These are phyloP conservation scores for Orestias chungarensis DNA, from an alignment of 2,797 vertebrate genomes.

Conservation along the genomic window DNA sequence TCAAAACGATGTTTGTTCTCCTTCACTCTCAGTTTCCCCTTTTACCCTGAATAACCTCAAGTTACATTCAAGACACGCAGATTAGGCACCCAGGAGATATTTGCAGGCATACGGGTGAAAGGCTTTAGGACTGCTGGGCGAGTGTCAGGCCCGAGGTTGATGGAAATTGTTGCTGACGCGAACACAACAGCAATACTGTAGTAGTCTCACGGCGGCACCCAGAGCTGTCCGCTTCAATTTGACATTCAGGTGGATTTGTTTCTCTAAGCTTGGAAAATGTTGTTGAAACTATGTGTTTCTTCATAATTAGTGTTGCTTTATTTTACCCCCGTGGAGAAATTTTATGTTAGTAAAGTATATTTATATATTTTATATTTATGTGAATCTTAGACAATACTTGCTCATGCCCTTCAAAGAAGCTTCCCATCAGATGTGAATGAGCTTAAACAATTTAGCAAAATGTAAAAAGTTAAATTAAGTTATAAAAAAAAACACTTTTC, in stretches of 20 bases:
- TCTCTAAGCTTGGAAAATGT: constrained; percentile 30
- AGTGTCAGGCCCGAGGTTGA: constrained; percentile 19
- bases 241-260: constrained; percentile 39
- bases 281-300: constrained; percentile 39
- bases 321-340: constrained; percentile 26
- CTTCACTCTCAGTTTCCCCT: constrained; percentile 27
- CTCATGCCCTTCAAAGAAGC: too few relatives aligned
- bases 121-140: constrained; percentile 13
- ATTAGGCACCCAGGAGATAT: constrained; percentile 15
- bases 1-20: constrained; percentile 7
- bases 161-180: constrained; percentile 37
- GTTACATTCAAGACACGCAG: background rate
- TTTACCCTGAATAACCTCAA: constrained; percentile 45
- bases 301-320: constrained; percentile 27
- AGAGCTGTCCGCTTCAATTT: constrained; percentile 47
- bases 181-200: constrained; percentile 36
- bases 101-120: constrained; percentile 1
- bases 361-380: too few relatives aligned
- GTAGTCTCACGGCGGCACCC: constrained; percentile 39
- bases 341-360: constrained; percentile 42
- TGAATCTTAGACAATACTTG: too few relatives aligned
- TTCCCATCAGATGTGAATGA: too few relatives aligned
- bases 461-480: too few relatives aligned
- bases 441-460: too few relatives aligned
- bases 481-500: too few relatives aligned